A percentile compares a stretch with the other conserved stretches of the same genome.
These are phyloP conservation scores for Cartodere bifasciata DNA, from an alignment of 2,888 invertebrate species.

Conservation along the genomic window DNA sequence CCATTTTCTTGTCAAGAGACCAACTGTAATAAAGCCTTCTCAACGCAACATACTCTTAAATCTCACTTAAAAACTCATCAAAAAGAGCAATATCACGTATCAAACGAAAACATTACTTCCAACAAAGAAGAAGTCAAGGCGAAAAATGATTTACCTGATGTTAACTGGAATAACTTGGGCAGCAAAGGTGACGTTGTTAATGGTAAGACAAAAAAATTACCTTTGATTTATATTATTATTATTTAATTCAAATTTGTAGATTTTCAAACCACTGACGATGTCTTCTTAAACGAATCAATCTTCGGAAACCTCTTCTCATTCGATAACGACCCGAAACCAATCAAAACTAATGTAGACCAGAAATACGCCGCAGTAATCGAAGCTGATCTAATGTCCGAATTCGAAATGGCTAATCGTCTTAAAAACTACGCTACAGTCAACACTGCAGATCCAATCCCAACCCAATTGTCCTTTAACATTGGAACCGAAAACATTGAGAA, in stretches of 20 bases:
- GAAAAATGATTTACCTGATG: too few relatives aligned
- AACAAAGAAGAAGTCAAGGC: not conserved
- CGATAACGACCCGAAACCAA: too few relatives aligned
- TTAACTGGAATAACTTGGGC: too few relatives aligned
- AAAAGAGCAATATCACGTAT: slow-evolving; percentile 25
- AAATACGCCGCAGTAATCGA: slow-evolving; percentile 30
- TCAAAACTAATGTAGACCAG: too few relatives aligned
- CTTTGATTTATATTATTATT: too few relatives aligned
- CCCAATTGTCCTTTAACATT: slow-evolving; percentile 32
- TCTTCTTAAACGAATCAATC: slow-evolving; percentile 14
- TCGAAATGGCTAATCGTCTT: slow-evolving; percentile 31
- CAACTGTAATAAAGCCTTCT: slow-evolving; percentile 65
- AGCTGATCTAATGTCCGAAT: slow-evolving; percentile 24
- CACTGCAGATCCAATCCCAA: slow-evolving; percentile 32
- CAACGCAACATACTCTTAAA: slow-evolving; percentile 72
- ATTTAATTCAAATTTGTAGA: too few relatives aligned
- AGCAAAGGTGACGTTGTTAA: too few relatives aligned
- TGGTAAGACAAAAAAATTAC: too few relatives aligned
- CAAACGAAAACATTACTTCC: slow-evolving; percentile 1
- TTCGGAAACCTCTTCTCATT: not conserved
- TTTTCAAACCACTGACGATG: slow-evolving; percentile 11
- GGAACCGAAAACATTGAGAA: slow-evolving; percentile 33
- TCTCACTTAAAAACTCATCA: slow-evolving; percentile 68
- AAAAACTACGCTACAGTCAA: slow-evolving; percentile 35
- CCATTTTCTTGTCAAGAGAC: slow-evolving; percentile 60